Percentiles rank a stretch among this genome's conserved stretches.
These are phyloP conservation scores for Dione juno DNA, from an alignment of 2,888 invertebrate genomes.

Conservation along the genomic window DNA sequence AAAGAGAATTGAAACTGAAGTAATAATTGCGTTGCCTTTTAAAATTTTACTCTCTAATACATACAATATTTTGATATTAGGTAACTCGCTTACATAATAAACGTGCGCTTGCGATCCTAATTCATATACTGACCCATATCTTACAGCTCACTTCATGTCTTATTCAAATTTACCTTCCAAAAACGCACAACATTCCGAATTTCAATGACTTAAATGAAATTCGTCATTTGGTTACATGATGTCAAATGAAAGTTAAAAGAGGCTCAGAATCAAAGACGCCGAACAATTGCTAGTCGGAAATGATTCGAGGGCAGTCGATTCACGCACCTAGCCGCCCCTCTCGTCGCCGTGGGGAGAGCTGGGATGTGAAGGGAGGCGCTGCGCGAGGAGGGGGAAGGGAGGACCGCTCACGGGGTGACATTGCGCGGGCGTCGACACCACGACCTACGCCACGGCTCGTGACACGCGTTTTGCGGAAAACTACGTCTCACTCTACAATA, in stretches of 20 bases:
- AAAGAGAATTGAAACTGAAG: background rate
- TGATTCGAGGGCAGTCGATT: slow-evolving; percentile 58
- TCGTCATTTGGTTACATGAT: too few species aligned
- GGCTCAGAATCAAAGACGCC: slow-evolving; percentile 50
- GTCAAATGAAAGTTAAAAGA: background rate
- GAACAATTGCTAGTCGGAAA: slow-evolving; percentile 67
- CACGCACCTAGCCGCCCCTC: slow-evolving; percentile 45
- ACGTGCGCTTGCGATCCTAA: background rate
- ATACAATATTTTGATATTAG: slow-evolving; percentile 7
- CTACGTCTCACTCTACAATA: slow-evolving; percentile 58
- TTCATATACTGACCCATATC: slow-evolving; percentile 21
- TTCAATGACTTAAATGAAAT: background rate
- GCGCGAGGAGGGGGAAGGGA: slow-evolving; percentile 48
- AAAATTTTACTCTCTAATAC: background rate
- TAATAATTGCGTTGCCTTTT: background rate
- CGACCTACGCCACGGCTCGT: slow-evolving; percentile 74
- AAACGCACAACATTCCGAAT: slow-evolving; percentile 16
- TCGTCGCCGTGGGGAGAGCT: slow-evolving; percentile 51
- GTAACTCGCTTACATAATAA: slow-evolving; percentile 3
- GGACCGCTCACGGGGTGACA: slow-evolving; percentile 73
- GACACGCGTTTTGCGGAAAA: slow-evolving; percentile 59
- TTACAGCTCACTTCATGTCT: slow-evolving; percentile 7
- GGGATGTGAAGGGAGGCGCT: slow-evolving; percentile 48
- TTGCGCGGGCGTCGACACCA: slow-evolving; percentile 77
- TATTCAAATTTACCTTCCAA: slow-evolving; percentile 1